Evolutionary conservation across 2,797 vertebrate genomes (phyloP).

Genomic region (Brachyalestes nurse): DNA sequence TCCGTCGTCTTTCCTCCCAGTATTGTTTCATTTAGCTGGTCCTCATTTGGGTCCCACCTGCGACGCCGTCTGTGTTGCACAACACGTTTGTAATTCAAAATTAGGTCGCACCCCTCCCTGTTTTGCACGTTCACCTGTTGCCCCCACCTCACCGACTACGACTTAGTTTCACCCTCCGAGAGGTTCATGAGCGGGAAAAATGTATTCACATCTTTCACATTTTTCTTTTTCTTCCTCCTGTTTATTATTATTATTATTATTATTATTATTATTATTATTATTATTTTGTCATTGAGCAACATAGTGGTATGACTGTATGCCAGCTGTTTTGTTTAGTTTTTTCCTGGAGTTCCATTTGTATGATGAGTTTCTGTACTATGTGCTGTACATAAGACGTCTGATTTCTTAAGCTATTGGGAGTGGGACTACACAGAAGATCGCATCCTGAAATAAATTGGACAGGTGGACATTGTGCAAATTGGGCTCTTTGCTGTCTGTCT

Average conservation of each 20-base stretch:
- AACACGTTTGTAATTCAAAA: not conserved
- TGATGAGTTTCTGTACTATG: slow-evolving; percentile 73
- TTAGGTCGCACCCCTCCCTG: slow-evolving; percentile 35
- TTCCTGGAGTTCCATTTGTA: slow-evolving; percentile 64
- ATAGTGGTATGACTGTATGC: slow-evolving; percentile 31
- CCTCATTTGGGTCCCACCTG: not conserved
- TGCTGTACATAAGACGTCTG: slow-evolving; percentile 75
- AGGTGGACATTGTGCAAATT: slow-evolving; percentile 58
- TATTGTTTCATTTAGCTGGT: not conserved
- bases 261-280: slow-evolving; percentile 28
- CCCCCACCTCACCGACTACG: slow-evolving; percentile 28
- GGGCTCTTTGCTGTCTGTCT: slow-evolving; percentile 15
- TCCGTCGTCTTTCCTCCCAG: not conserved
- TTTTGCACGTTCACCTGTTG: slow-evolving; percentile 74
- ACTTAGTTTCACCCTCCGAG: slow-evolving; percentile 47
- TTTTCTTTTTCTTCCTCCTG: slow-evolving; percentile 33
- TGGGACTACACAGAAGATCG: slow-evolving; percentile 64
- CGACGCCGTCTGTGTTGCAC: not conserved
- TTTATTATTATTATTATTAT: slow-evolving; percentile 34
- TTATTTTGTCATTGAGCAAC: slow-evolving; percentile 30
- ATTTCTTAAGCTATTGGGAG: slow-evolving; percentile 74
- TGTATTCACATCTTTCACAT: slow-evolving; percentile 47
- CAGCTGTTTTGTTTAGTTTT: not conserved
- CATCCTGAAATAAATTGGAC: slow-evolving; percentile 77
- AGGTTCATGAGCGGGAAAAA: slow-evolving; percentile 48